Percentiles rank a stretch among this genome's conserved stretches.
phyloP scores from a whole-genome alignment of 2,797 vertebrate genomes.

The Leucoraja ocellata region DNA sequence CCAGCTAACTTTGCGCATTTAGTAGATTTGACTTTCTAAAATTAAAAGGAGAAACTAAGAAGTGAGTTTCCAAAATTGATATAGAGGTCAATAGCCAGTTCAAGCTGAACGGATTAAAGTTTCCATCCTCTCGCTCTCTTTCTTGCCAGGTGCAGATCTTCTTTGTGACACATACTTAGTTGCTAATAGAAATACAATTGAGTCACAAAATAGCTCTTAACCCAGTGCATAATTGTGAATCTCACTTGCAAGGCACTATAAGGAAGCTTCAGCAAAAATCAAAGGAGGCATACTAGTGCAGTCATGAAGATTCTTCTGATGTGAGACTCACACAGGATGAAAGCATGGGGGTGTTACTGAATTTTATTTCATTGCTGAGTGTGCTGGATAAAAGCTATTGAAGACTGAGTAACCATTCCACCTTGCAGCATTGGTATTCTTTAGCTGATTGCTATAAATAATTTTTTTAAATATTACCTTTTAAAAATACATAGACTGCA shows the following conservation, averaged over 20 bases:
- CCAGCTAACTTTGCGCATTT: not conserved
- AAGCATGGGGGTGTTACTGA: not conserved
- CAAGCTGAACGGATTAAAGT: not conserved
- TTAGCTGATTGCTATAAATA: not conserved
- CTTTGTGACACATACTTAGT: not conserved
- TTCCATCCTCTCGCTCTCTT: not conserved
- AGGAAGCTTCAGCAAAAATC: not conserved
- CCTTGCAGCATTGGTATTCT: not conserved
- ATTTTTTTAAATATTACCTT: not conserved
- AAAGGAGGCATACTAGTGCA: not conserved
- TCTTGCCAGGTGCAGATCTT: not conserved
- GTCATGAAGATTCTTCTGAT: not conserved
- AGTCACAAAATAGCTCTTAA: constrained; percentile 2
- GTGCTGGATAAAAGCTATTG: not conserved
- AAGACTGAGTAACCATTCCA: not conserved
- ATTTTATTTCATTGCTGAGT: not conserved
- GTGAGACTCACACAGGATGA: not conserved
- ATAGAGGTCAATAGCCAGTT: not conserved
- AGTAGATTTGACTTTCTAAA: not conserved
- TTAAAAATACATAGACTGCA: not conserved
- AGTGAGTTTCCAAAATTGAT: not conserved
- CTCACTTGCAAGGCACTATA: not conserved
- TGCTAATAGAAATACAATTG: not conserved
- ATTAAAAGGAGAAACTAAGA: not conserved
- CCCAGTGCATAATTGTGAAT: not conserved